Evolutionary conservation across 64 coral and sea anemone genomes (phyloP).

Genomic region (Orbicella faveolata): DNA sequence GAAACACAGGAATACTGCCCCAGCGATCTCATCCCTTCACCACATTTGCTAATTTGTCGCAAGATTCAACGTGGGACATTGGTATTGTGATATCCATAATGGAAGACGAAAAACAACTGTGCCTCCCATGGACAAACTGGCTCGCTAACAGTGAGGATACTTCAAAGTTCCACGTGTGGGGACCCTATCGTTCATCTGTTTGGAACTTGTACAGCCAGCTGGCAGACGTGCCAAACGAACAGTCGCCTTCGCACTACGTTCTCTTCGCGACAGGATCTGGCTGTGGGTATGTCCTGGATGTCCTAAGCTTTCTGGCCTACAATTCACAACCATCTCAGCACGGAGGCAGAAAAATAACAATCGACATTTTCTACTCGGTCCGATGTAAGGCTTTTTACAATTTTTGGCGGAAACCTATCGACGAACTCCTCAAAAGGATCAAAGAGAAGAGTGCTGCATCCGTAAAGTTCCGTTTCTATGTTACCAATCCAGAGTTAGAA

Average conservation of each 20-base stretch:
- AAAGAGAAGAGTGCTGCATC: slow-evolving; percentile 22
- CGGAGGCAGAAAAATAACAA: background rate
- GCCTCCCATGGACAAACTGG: slow-evolving; percentile 73
- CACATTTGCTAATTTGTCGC: slow-evolving; percentile 51
- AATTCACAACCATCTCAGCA: background rate
- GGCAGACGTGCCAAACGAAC: background rate
- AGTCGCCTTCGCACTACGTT: slow-evolving; percentile 22
- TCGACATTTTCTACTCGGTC: slow-evolving; percentile 63
- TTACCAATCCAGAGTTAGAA: slow-evolving; percentile 23
- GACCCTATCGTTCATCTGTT: slow-evolving; percentile 71
- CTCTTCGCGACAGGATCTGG: slow-evolving; percentile 69
- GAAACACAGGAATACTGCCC: slow-evolving; percentile 19
- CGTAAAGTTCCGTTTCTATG: slow-evolving; percentile 43
- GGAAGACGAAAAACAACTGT: slow-evolving; percentile 49
- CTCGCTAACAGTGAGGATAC: background rate
- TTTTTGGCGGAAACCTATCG: slow-evolving; percentile 10
- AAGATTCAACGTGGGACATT: slow-evolving; percentile 61
- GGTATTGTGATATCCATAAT: slow-evolving; percentile 56
- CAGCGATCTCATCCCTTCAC: slow-evolving; percentile 72
- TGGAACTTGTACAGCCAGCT: slow-evolving; percentile 34
- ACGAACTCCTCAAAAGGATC: slow-evolving; percentile 36
- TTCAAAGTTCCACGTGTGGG: slow-evolving; percentile 35
- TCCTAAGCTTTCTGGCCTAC: slow-evolving; percentile 57
- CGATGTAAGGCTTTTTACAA: slow-evolving; percentile 48
- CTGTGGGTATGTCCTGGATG: slow-evolving; percentile 64